A percentile compares a stretch with the other conserved stretches of the same genome.
Conservation (phyloP, 1,140 invertebrate genomes). For the Heliconius congener region DNA sequence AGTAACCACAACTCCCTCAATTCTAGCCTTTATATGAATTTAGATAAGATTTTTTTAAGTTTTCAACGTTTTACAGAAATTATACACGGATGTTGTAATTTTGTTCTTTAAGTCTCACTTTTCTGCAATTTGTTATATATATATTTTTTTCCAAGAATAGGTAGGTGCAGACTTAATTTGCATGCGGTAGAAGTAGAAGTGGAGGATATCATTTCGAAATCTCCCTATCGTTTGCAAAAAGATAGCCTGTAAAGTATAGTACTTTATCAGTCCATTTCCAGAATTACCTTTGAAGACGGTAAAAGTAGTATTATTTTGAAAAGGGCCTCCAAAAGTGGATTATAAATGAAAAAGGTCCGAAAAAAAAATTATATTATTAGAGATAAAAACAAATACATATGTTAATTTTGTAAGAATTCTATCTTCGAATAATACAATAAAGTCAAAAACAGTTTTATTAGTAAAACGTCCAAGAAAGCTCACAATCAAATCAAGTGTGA, state of each 20-base stretch:
- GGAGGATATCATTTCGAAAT: too few relatives aligned
- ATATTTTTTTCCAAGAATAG: neutral
- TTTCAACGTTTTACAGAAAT: neutral
- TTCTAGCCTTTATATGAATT: neutral
- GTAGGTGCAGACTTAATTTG: too few relatives aligned
- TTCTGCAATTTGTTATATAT: neutral
- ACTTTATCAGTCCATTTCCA: too few relatives aligned
- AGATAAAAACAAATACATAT: too few relatives aligned
- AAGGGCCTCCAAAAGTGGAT: too few relatives aligned
- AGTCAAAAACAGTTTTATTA: slow-evolving; percentile 2
- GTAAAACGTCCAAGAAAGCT: neutral
- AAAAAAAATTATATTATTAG: too few relatives aligned
- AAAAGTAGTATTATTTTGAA: too few relatives aligned
- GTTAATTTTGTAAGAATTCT: neutral
- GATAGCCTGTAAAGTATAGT: too few relatives aligned
- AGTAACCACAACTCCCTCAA: neutral
- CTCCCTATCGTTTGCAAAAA: too few relatives aligned
- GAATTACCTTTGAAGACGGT: too few relatives aligned
- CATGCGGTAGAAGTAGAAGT: too few relatives aligned
- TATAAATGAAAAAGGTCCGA: too few relatives aligned
- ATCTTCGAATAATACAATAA: neutral
- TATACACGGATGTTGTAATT: neutral
- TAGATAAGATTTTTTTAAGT: neutral
- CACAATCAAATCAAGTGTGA: slow-evolving; percentile 14
- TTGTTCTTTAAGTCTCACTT: neutral